Base-by-base conservation (phyloP, 1,140 invertebrate genomes). In the Drosophila funebris region DNA sequence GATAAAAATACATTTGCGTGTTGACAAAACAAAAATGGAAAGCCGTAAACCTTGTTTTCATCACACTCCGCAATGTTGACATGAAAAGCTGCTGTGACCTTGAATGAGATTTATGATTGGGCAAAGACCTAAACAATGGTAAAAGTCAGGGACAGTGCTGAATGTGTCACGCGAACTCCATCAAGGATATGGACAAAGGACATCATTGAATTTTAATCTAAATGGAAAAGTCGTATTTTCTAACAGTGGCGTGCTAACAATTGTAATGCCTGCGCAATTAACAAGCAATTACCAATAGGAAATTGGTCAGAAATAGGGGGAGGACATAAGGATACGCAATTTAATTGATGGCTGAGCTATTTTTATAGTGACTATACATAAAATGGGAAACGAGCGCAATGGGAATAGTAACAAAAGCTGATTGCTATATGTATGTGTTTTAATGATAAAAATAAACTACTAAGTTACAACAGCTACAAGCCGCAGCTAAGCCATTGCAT, bases 221-320 rank as follows among this genome's bases (percentile, higher is more conserved):
- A 58, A 36, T 37, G 29, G 37, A 41, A 57, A 56, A 37, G 31
- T 7, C 4, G 6, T 58, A 53, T 22, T 29, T 8, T 29, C 64
- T 9, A 36, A 22, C 31, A 56, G 44, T 85, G 66, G 81, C 82
- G 74, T 85, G 81, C 29, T 31, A 14, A 33, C 37, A 66, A 52
- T 57, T 57, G 53, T 67, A 57, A 64, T 61, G 64, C 24, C 74
- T 78, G 44, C 22, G 36, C 78, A 75, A 69, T 87, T 67, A 85
- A 82, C 66, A 71, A 74, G 53, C 66, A 70, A 87, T 85, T 74
- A 77, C 33, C 37, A 5, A 13, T 33, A 2, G 44, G 44, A 9
- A 60, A 58, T 29, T 50, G 39, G 5, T 29, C 57, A 37, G 16
- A 6, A 36, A 0, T 14, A 22, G 46, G 54, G 29, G 61, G 18